A percentile compares a stretch with the other conserved stretches of the same genome.
These are phyloP conservation scores for Monopterus albus DNA, from an alignment of 2,113 vertebrate genomes.

Conservation along the genomic window DNA sequence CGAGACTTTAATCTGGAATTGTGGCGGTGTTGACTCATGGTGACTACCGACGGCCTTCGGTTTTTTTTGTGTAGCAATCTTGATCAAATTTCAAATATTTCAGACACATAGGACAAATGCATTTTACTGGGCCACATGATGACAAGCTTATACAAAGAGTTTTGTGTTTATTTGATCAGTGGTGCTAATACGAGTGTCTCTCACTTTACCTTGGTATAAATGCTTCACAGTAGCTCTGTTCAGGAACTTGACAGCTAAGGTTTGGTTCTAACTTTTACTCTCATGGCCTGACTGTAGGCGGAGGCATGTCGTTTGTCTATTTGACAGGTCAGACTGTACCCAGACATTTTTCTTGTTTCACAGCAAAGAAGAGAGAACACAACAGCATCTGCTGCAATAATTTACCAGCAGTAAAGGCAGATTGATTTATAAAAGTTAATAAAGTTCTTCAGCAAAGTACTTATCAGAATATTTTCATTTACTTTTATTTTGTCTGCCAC, in stretches of 20 bases:
- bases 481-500: background rate
- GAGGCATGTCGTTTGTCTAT: constrained; percentile 29
- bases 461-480: background rate
- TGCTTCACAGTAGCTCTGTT: background rate
- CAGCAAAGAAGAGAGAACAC: constrained; percentile 1
- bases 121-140: background rate
- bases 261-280: constrained; percentile 5
- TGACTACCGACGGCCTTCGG: constrained; percentile 22
- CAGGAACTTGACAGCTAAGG: background rate
- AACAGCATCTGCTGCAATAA: constrained; percentile 12
- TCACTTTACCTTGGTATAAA: background rate
- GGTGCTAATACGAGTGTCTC: background rate
- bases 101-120: background rate
- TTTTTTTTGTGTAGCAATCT: background rate
- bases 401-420: too few species aligned
- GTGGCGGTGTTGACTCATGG: background rate
- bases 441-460: background rate
- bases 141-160: background rate
- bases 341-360: constrained; percentile 30
- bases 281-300: background rate
- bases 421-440: too few species aligned
- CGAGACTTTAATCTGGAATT: constrained; percentile 15
- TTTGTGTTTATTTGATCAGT: background rate
- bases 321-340: constrained; percentile 65
- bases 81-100: background rate